A percentile compares a stretch with the other conserved stretches of the same genome.
Conservation (phyloP, 2,797 vertebrate species). For the Enteromius afrohamiltoni region DNA sequence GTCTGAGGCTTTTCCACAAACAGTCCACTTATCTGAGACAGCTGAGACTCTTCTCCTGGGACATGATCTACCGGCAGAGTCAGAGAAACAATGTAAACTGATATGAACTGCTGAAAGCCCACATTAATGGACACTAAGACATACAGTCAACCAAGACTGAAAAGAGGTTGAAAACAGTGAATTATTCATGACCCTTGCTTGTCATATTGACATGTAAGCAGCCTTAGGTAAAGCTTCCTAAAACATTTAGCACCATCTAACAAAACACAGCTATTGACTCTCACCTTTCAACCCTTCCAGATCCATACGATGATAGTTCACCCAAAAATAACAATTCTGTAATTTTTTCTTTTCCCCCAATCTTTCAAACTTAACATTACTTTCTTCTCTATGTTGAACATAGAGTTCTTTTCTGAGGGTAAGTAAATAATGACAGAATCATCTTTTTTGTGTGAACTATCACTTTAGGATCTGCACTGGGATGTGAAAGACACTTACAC, state of each 20-base stretch:
- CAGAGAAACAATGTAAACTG: conserved; percentile 27
- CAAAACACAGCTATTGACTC: not conserved
- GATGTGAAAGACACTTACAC: conserved; percentile 55
- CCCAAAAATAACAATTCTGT: not conserved
- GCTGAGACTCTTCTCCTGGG: conserved; percentile 69
- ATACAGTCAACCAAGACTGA: conserved; percentile 1
- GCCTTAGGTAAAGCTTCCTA: not conserved
- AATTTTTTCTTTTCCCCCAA: not conserved
- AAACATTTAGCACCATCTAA: conserved; percentile 14
- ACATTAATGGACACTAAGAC: conserved; percentile 10
- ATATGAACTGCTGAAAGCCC: conserved; percentile 19
- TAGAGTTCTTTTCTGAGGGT: not conserved
- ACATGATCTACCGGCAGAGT: conserved; percentile 61
- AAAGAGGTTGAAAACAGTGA: conserved; percentile 21
- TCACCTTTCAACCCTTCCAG: conserved; percentile 32
- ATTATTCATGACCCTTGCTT: not conserved
- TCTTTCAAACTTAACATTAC: not conserved
- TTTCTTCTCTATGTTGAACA: not conserved
- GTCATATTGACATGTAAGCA: not conserved
- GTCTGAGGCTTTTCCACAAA: conserved; percentile 76
- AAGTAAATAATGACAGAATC: not conserved
- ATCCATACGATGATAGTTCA: not conserved
- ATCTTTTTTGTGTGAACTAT: not conserved
- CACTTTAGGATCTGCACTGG: conserved; percentile 31
- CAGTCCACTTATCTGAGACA: conserved; percentile 68